phyloP scores from a whole-genome alignment of 35 echinoderm and acorn worm genomes.

The Apostichopus parvimensis region DNA sequence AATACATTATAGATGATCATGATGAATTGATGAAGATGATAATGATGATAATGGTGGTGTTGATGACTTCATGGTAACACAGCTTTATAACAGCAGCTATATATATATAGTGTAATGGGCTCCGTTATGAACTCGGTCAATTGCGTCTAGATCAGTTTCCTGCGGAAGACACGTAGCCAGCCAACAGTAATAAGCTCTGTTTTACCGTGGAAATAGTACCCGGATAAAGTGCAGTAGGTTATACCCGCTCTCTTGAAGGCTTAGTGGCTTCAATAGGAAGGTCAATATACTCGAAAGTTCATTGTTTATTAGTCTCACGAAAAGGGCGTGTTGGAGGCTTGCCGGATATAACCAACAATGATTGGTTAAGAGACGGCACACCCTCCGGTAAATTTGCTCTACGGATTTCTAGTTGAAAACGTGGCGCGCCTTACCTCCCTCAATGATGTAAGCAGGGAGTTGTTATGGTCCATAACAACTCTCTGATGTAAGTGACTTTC shows the following conservation, averaged over 20 bases:
- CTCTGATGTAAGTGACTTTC: neutral
- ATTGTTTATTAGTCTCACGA: neutral
- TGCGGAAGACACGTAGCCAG: too few relatives aligned
- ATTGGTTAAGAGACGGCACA: neutral
- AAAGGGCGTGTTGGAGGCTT: neutral
- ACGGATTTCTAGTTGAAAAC: neutral
- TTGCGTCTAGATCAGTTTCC: neutral
- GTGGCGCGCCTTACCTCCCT: neutral
- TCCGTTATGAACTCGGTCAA: neutral
- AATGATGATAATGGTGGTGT: too few relatives aligned
- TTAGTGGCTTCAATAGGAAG: too few relatives aligned
- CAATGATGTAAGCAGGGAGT: neutral
- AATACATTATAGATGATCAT: too few relatives aligned
- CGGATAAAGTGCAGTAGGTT: neutral
- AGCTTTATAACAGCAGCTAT: too few relatives aligned
- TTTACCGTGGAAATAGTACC: neutral
- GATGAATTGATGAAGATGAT: too few relatives aligned
- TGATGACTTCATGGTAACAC: too few relatives aligned
- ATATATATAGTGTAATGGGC: too few relatives aligned
- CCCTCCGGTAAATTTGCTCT: neutral
- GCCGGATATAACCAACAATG: neutral
- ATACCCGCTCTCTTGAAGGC: neutral
- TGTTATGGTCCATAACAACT: too few relatives aligned
- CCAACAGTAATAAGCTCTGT: too few relatives aligned
- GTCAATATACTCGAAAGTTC: too few relatives aligned